phyloP scores from a whole-genome alignment of 2,797 vertebrate species.

The Brachyalestes nurse region DNA sequence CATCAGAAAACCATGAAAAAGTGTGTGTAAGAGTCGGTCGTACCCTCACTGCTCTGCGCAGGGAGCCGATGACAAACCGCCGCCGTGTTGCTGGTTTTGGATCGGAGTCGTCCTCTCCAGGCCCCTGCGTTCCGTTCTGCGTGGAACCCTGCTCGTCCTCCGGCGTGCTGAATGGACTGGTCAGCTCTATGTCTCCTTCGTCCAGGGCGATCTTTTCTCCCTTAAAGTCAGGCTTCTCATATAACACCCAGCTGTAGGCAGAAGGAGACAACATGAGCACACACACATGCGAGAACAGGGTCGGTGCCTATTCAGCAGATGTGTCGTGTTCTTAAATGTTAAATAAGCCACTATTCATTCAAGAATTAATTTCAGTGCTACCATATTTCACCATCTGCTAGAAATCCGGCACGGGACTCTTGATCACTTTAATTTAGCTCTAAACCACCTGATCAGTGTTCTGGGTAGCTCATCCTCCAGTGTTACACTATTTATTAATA shows the following conservation, averaged over 20 bases:
- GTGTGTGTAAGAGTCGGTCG: constrained; percentile 51
- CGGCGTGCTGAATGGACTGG: constrained; percentile 68
- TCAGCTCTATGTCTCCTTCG: constrained; percentile 88
- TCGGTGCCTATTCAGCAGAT: no score
- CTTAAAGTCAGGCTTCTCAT: constrained; percentile 89
- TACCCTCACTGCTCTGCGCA: constrained; percentile 87
- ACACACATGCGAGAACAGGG: not conserved
- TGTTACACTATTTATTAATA: no score
- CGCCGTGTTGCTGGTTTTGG: constrained; percentile 60
- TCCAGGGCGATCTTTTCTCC: constrained; percentile 89
- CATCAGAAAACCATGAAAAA: no score
- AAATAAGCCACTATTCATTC: no score
- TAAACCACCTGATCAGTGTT: no score
- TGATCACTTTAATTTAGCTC: no score
- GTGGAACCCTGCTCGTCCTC: constrained; percentile 50
- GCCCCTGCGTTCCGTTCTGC: constrained; percentile 53
- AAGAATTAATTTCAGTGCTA: no score
- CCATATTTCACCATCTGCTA: no score
- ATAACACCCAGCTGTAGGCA: constrained; percentile 87
- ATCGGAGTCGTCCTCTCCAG: constrained; percentile 31
- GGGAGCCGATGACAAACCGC: constrained; percentile 79
- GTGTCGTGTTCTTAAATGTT: no score
- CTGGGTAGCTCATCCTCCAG: no score
- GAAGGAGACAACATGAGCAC: not conserved
- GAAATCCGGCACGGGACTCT: no score